Conservation (phyloP, 2,113 vertebrate genomes). For the Aptenodytes patagonicus region DNA sequence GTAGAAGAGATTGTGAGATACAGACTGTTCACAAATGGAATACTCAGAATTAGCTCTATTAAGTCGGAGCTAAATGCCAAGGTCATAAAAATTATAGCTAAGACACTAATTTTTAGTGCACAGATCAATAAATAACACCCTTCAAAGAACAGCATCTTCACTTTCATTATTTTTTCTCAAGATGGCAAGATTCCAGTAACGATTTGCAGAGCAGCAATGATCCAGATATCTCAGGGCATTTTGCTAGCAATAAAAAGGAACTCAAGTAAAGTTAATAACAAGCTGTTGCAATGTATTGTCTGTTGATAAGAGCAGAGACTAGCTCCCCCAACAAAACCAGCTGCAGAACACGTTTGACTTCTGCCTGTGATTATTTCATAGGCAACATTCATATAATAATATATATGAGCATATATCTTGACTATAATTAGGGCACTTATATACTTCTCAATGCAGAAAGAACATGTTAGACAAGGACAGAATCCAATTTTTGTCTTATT, state of each 20-base stretch:
- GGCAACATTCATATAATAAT: background rate
- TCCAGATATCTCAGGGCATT: background rate
- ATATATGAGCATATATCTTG: background rate
- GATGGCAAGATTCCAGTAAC: background rate
- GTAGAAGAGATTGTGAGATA: background rate
- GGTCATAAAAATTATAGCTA: background rate
- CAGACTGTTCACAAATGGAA: background rate
- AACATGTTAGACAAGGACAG: background rate
- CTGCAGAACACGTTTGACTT: background rate
- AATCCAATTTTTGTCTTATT: background rate
- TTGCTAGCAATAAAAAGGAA: background rate
- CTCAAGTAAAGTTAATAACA: background rate
- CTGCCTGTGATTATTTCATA: background rate
- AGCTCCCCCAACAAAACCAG: background rate
- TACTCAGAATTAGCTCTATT: background rate
- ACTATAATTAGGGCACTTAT: background rate
- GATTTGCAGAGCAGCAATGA: background rate
- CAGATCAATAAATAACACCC: background rate
- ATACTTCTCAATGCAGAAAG: background rate
- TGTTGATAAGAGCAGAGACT: background rate
- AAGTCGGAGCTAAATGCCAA: background rate
- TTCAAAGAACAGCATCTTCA: background rate
- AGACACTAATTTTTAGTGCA: background rate
- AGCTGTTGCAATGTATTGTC: background rate
- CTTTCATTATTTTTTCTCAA: background rate